phyloP scores from a whole-genome alignment of 2,888 invertebrate species.

The Diloba caeruleocephala region DNA sequence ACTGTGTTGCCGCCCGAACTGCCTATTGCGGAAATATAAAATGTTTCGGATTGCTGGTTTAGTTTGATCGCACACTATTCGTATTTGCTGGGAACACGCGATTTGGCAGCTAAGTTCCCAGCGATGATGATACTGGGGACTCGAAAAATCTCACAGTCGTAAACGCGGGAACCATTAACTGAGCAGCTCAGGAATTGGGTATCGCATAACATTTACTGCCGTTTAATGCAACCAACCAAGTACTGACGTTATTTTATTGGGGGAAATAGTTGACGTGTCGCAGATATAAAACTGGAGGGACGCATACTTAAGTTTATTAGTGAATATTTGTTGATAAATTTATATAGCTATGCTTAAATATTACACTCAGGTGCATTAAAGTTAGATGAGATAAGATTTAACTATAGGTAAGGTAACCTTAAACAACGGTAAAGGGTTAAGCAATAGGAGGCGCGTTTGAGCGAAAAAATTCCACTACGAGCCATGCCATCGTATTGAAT shows the following conservation, averaged over 20 bases:
- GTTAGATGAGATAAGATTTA: constrained; percentile 12
- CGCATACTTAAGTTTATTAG: constrained; percentile 47
- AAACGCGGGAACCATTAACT: constrained; percentile 51
- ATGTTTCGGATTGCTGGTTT: constrained; percentile 72
- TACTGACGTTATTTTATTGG: constrained; percentile 50
- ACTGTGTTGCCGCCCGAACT: constrained; percentile 72
- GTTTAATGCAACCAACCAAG: constrained; percentile 58
- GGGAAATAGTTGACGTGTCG: constrained; percentile 48
- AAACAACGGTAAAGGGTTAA: constrained; percentile 51
- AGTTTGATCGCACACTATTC: constrained; percentile 68
- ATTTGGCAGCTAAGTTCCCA: constrained; percentile 58
- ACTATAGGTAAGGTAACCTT: constrained; percentile 15
- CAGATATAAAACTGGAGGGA: constrained; percentile 41
- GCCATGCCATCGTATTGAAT: constrained; percentile 69
- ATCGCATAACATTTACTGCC: constrained; percentile 51
- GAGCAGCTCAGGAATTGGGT: constrained; percentile 53
- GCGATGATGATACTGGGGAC: constrained; percentile 53
- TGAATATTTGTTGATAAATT: constrained; percentile 20
- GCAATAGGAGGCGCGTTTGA: constrained; percentile 51
- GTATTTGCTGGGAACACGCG: constrained; percentile 68
- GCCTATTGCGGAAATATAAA: constrained; percentile 81
- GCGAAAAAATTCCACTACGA: constrained; percentile 80
- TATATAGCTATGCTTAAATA: constrained; percentile 31
- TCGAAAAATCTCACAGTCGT: constrained; percentile 57
- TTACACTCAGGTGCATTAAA: constrained; percentile 14